These are phyloP conservation scores for Byasa hedistus DNA, from an alignment of 2,888 invertebrate species.

Conservation along the genomic window DNA sequence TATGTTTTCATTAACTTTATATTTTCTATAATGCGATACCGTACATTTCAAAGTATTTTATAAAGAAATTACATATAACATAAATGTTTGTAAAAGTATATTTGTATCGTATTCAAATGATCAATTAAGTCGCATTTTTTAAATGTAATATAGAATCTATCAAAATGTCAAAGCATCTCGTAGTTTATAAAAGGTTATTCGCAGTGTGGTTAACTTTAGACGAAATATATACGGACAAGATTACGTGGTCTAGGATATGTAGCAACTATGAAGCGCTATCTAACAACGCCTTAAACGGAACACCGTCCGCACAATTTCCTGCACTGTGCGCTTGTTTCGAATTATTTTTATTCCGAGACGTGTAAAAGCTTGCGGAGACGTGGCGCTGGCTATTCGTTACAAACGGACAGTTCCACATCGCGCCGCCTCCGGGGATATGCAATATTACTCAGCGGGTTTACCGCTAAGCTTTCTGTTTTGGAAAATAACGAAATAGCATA, in stretches of 20 bases:
- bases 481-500: slow-evolving; percentile 21
- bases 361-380: slow-evolving; percentile 26
- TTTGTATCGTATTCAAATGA: no score
- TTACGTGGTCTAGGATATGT: background rate
- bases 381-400: slow-evolving; percentile 25
- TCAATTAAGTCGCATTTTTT: no score
- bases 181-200: no score
- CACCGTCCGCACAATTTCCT: slow-evolving; percentile 4
- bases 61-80: no score
- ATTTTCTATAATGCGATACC: no score
- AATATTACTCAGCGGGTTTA: slow-evolving; percentile 31
- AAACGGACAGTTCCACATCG: slow-evolving; percentile 24
- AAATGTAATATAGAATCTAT: no score
- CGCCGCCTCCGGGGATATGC: slow-evolving; percentile 25
- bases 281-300: background rate
- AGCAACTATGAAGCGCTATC: background rate
- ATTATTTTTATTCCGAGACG: slow-evolving; percentile 31
- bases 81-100: no score
- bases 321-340: slow-evolving; percentile 18
- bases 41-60: no score
- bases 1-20: no score
- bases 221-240: no score
- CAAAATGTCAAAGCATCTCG: no score
- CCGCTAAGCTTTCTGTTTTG: slow-evolving; percentile 28
- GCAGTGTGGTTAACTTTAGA: no score